Evolutionary conservation across 2,888 invertebrate species (phyloP).

Genomic region (Drosophila paranaensis): DNA sequence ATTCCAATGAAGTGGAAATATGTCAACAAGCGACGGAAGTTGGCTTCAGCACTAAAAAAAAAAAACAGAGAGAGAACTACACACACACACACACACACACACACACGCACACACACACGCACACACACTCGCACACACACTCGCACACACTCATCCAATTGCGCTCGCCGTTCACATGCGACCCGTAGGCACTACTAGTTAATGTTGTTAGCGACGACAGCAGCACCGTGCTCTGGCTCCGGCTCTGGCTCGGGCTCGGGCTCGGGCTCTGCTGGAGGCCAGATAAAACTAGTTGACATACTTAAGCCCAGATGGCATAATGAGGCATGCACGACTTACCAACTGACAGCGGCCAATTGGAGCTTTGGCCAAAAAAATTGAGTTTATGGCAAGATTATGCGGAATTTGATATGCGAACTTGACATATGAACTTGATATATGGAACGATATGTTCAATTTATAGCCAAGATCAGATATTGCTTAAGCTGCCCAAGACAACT

Average conservation of each 20-base stretch:
- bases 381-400: not conserved
- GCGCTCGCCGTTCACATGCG: conserved; percentile 59
- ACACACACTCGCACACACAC: conserved; percentile 21
- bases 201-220: conserved; percentile 62
- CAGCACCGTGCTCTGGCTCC: conserved; percentile 35
- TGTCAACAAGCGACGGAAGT: conserved; percentile 79
- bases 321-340: conserved; percentile 26
- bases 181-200: conserved; percentile 67
- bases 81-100: conserved; percentile 5
- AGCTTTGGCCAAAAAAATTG: not conserved
- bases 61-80: not conserved
- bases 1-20: conserved; percentile 79
- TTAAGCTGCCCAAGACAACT: too few species aligned
- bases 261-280: conserved; percentile 55
- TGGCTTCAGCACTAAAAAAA: conserved; percentile 61
- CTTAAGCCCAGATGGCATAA: conserved; percentile 30
- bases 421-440: not conserved
- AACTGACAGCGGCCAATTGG: not conserved
- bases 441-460: not conserved
- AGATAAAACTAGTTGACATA: conserved; percentile 78
- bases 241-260: conserved; percentile 3
- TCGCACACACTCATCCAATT: conserved; percentile 14
- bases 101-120: conserved; percentile 19
- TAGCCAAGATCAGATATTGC: not conserved
- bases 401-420: not conserved